Conservation (phyloP, 2,113 vertebrate genomes). For the Coptodon bakossiorum region DNA sequence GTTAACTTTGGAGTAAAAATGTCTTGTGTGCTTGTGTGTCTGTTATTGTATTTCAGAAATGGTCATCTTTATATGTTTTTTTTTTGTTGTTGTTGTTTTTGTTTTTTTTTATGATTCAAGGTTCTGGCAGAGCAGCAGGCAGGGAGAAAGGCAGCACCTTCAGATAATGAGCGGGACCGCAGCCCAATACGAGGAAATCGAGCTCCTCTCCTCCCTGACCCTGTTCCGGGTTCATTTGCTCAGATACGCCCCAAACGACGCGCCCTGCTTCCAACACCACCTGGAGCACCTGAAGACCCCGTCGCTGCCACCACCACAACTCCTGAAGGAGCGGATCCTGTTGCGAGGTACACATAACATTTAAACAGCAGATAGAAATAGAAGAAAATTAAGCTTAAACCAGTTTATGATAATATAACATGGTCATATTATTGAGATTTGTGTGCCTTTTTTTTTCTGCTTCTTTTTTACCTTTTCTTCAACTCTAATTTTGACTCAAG, state of each 20-base stretch:
- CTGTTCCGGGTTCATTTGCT: slow-evolving; percentile 65
- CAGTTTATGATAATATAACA: not conserved
- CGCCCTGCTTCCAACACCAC: slow-evolving; percentile 73
- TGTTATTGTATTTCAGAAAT: not conserved
- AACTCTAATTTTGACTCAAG: slow-evolving; percentile 21
- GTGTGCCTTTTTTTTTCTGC: not conserved
- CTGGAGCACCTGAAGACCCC: slow-evolving; percentile 67
- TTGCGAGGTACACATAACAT: slow-evolving; percentile 62
- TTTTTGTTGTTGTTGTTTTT: too few relatives aligned
- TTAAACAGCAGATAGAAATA: not conserved
- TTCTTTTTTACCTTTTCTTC: not conserved
- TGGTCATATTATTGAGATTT: not conserved
- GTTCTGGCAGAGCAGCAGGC: slow-evolving; percentile 76
- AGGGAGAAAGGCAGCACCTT: slow-evolving; percentile 47
- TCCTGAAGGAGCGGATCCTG: slow-evolving; percentile 67
- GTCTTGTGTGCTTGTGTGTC: not conserved
- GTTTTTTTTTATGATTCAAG: not conserved
- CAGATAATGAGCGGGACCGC: slow-evolving; percentile 68
- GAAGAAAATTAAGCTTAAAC: not conserved
- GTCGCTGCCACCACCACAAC: slow-evolving; percentile 9
- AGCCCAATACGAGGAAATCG: slow-evolving; percentile 71
- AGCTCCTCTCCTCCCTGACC: slow-evolving; percentile 71
- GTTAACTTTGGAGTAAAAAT: not conserved
- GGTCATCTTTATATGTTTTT: not conserved
- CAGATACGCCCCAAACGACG: slow-evolving; percentile 66